Conservation (phyloP, 2,113 vertebrate genomes). For the Dipodomys stephensi region DNA sequence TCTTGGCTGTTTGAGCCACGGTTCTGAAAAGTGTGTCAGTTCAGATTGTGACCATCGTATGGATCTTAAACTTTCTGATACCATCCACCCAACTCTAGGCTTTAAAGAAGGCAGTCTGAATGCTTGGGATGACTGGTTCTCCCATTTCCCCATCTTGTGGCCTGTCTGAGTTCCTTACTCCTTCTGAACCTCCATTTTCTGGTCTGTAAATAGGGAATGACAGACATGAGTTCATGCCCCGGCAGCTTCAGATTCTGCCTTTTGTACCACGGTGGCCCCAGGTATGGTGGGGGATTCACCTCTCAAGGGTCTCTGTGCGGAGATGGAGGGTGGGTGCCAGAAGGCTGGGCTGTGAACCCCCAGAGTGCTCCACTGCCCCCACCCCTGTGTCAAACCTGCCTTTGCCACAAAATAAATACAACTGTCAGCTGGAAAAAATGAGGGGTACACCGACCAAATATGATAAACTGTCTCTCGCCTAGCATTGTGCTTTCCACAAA, state of each 20-base stretch:
- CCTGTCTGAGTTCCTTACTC: neutral
- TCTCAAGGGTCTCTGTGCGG: neutral
- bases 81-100: too few species aligned
- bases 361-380: neutral
- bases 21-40: neutral
- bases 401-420: conserved; percentile 58
- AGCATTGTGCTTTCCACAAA: conserved; percentile 38
- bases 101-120: neutral
- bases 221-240: too few species aligned
- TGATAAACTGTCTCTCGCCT: conserved; percentile 38
- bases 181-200: neutral
- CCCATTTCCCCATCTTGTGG: neutral
- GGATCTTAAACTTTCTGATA: neutral
- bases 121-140: neutral
- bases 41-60: neutral
- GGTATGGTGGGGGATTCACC: neutral
- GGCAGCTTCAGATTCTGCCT: neutral
- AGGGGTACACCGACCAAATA: conserved; percentile 50
- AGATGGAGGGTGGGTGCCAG: neutral
- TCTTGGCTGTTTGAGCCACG: neutral
- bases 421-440: conserved; percentile 49
- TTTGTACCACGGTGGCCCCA: neutral
- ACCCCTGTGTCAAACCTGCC: neutral
- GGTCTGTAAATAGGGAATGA: neutral
- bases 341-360: neutral